Percentiles rank a stretch among this genome's conserved stretches.
Evolutionary conservation across 2,113 vertebrate species (phyloP).

Genomic region (Lontra canadensis): DNA sequence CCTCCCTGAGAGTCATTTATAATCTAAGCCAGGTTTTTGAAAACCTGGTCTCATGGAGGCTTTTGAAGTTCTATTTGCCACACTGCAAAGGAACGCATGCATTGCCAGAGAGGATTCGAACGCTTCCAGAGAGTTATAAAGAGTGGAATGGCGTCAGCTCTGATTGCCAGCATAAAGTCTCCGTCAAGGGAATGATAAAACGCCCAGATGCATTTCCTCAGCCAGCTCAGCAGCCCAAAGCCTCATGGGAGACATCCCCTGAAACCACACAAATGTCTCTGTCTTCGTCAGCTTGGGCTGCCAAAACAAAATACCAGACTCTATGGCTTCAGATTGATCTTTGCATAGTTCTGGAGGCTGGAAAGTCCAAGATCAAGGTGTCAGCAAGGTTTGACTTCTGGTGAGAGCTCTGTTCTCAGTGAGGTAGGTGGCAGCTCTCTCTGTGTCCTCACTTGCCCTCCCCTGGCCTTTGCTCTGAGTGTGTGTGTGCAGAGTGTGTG

Average conservation of each 20-base stretch:
- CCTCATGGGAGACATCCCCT: not conserved
- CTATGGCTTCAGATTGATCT: not conserved
- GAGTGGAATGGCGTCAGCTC: not conserved
- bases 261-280: not conserved
- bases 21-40: not conserved
- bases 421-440: not conserved
- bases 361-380: not conserved
- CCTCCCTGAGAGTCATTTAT: not conserved
- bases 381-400: not conserved
- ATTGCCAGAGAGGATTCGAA: not conserved
- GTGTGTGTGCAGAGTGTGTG: too few species aligned
- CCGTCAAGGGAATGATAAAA: not conserved
- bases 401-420: not conserved
- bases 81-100: not conserved
- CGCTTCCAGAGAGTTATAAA: conserved; percentile 8
- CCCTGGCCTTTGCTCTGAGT: not conserved
- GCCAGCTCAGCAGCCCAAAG: not conserved
- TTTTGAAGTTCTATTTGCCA: not conserved
- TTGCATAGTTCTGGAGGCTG: not conserved
- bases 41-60: not conserved
- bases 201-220: not conserved
- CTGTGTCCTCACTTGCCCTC: not conserved
- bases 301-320: not conserved
- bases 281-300: not conserved
- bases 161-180: not conserved